These are phyloP conservation scores for Gryon sp. DNA, from an alignment of 1,140 invertebrate species.

Conservation along the genomic window DNA sequence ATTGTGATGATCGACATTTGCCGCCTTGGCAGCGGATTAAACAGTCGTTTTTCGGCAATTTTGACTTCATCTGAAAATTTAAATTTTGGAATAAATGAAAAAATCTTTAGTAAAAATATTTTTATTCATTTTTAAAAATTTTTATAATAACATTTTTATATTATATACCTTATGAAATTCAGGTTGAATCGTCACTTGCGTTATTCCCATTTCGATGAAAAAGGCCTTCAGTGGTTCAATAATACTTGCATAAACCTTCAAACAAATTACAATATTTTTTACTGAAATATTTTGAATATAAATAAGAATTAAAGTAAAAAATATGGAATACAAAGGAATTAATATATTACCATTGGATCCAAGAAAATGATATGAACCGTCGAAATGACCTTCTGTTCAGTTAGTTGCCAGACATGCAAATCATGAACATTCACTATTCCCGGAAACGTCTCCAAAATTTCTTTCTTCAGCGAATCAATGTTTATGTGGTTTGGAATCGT, in stretches of 20 bases:
- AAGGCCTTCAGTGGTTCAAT: constrained; percentile 84
- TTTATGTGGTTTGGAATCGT: constrained; percentile 90
- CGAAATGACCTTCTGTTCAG: constrained; percentile 84
- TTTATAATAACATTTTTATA: background rate
- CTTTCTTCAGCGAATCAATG: constrained; percentile 83
- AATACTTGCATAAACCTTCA: constrained; percentile 83
- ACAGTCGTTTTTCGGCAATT: constrained; percentile 66
- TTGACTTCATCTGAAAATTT: constrained; percentile 68
- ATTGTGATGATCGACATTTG: constrained; percentile 71
- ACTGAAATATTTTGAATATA: constrained; percentile 30
- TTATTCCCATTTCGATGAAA: constrained; percentile 87
- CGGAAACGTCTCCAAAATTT: constrained; percentile 86
- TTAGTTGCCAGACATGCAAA: constrained; percentile 90
- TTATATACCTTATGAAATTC: constrained; percentile 82
- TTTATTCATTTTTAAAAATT: constrained; percentile 1
- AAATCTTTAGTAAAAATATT: background rate
- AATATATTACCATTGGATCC: constrained; percentile 79
- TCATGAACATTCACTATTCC: constrained; percentile 90
- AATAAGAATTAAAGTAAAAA: background rate
- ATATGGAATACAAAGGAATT: too few species aligned
- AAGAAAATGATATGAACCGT: constrained; percentile 88
- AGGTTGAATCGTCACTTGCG: constrained; percentile 88
- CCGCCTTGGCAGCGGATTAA: constrained; percentile 72
- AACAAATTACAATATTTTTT: too few species aligned
- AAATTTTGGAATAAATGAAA: background rate